Evolutionary conservation across 2,888 invertebrate species (phyloP).

Genomic region (Nephrotoma guestfalica): DNA sequence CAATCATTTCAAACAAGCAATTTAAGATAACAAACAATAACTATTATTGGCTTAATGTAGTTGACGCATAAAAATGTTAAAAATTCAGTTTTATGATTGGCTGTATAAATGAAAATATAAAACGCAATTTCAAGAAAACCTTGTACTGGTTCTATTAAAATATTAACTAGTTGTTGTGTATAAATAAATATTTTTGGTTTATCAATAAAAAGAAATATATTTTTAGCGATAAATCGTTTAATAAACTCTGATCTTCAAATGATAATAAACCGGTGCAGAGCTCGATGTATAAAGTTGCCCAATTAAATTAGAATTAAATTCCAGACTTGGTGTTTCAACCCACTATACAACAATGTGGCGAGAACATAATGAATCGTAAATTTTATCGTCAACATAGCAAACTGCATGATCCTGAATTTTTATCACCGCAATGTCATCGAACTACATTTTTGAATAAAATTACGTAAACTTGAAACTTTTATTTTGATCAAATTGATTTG

Average conservation of each 20-base stretch:
- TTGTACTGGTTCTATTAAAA: neutral
- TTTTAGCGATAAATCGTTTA: neutral
- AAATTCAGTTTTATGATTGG: no score
- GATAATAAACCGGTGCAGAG: neutral
- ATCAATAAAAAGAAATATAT: neutral
- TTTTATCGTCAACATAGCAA: neutral
- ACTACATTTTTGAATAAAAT: neutral
- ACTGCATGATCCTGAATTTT: neutral
- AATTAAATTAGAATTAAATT: neutral
- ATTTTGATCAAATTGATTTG: neutral
- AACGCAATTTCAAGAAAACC: neutral
- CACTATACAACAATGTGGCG: no score
- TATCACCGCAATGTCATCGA: neutral
- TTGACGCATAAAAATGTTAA: no score
- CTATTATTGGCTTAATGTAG: no score
- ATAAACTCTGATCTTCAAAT: neutral
- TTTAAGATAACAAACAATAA: no score
- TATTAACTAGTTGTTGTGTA: neutral
- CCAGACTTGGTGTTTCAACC: neutral
- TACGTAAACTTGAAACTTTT: neutral
- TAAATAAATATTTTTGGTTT: no score
- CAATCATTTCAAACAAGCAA: no score
- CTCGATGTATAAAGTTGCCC: neutral
- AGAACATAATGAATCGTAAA: no score
- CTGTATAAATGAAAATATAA: neutral